Percentiles rank a stretch among this genome's conserved stretches.
Conservation (phyloP, 2,797 vertebrate species). For the Gymnoscopelus microlampas region DNA sequence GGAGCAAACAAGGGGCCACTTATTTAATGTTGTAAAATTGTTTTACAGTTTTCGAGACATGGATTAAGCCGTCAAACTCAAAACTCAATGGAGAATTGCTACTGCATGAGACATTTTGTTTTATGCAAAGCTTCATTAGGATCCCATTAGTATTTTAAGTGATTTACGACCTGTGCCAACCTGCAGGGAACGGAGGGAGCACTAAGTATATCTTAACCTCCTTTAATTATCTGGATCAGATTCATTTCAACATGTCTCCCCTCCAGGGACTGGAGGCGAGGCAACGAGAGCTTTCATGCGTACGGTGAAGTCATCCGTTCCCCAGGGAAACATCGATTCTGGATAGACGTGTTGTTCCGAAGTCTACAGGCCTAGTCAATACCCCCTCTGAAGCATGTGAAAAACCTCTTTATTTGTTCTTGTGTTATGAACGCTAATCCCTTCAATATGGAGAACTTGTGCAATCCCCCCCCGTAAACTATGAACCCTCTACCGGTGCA, state of each 20-base stretch:
- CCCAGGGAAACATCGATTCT: conserved; percentile 15
- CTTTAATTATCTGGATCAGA: background rate
- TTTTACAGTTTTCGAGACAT: background rate
- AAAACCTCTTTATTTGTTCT: too few species aligned
- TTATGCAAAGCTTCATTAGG: background rate
- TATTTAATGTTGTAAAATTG: background rate
- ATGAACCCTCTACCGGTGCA: too few species aligned
- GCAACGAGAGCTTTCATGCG: background rate
- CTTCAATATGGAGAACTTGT: too few species aligned
- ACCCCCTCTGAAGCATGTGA: background rate
- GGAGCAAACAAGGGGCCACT: too few species aligned
- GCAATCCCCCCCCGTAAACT: too few species aligned
- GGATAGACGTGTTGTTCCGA: conserved; percentile 21
- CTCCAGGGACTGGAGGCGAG: background rate
- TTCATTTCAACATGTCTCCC: background rate
- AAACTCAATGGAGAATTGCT: conserved; percentile 9
- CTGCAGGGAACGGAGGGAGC: background rate
- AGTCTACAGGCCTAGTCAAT: background rate
- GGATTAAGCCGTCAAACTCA: background rate
- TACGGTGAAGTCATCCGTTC: conserved; percentile 8
- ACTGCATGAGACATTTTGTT: background rate
- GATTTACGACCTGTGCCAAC: background rate
- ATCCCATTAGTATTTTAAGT: background rate
- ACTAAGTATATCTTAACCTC: background rate
- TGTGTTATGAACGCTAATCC: too few species aligned